phyloP scores from a whole-genome alignment of 1,140 invertebrate species.

The Nomia melanderi region DNA sequence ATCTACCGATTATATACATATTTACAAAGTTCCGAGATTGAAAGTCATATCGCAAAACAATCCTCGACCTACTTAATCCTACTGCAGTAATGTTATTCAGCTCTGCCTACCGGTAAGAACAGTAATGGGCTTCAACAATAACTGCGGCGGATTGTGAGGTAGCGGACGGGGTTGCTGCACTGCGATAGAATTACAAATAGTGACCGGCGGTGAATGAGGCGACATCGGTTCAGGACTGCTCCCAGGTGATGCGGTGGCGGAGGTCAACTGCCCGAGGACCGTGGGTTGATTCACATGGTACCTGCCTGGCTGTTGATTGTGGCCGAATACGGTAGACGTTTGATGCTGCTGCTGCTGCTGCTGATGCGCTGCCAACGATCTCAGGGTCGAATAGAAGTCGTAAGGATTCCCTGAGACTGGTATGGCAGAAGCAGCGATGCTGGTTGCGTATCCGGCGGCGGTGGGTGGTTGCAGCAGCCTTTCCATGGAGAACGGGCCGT shows the following conservation, averaged over 20 bases:
- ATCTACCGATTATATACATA: too few relatives aligned
- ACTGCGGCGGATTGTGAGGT: constrained; percentile 65
- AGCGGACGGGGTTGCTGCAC: constrained; percentile 62
- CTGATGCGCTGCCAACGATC: constrained; percentile 76
- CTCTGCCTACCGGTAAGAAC: constrained; percentile 78
- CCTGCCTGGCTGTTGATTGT: constrained; percentile 71
- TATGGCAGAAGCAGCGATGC: constrained; percentile 59
- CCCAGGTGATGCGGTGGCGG: constrained; percentile 79
- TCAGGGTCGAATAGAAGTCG: constrained; percentile 81
- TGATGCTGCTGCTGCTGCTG: constrained; percentile 64
- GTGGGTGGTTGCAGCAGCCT: constrained; percentile 75
- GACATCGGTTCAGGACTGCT: constrained; percentile 81
- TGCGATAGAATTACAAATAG: constrained; percentile 72
- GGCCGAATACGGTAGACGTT: constrained; percentile 62
- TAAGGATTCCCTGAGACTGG: constrained; percentile 68
- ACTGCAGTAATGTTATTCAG: too few relatives aligned
- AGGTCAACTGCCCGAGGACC: constrained; percentile 71
- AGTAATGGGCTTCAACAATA: constrained; percentile 76
- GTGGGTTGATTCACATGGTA: constrained; percentile 70
- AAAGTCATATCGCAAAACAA: too few relatives aligned
- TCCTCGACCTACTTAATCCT: too few relatives aligned
- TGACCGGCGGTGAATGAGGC: constrained; percentile 68
- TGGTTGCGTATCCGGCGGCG: constrained; percentile 61
- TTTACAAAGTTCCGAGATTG: too few relatives aligned
- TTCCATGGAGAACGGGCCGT: constrained; percentile 80